Evolutionary conservation across 1,140 invertebrate genomes (phyloP).

Genomic region (Octopus sinensis): DNA sequence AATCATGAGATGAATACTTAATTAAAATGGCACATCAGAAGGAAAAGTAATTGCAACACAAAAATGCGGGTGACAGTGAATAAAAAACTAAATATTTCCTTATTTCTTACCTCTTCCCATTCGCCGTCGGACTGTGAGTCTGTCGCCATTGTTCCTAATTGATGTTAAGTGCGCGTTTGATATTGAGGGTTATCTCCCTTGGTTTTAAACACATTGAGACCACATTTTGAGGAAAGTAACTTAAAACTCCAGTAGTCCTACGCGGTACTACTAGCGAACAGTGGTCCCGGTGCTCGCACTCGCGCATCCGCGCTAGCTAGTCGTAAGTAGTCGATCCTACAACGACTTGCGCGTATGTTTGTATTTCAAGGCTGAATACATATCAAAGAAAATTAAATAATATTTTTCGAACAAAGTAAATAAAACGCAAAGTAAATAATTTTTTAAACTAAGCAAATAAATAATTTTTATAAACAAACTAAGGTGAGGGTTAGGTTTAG

Average conservation of each 20-base stretch:
- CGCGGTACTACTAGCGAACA: neutral
- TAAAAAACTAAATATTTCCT: neutral
- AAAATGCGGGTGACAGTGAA: neutral
- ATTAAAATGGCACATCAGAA: neutral
- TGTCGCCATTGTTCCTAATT: neutral
- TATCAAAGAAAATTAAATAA: too few relatives aligned
- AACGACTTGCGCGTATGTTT: too few relatives aligned
- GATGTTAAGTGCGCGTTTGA: neutral
- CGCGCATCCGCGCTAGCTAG: too few relatives aligned
- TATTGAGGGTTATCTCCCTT: neutral
- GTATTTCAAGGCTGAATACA: too few relatives aligned
- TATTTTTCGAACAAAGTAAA: too few relatives aligned
- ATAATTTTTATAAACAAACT: too few relatives aligned
- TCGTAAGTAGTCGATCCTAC: too few relatives aligned
- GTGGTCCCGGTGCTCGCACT: too few relatives aligned
- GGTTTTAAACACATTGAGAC: neutral
- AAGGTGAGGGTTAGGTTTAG: too few relatives aligned
- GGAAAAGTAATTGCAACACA: neutral
- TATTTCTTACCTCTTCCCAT: neutral
- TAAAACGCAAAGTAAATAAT: too few relatives aligned
- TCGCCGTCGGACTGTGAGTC: neutral
- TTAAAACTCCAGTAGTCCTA: neutral
- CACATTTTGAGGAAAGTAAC: neutral
- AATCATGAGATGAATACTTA: neutral
- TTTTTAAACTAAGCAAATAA: too few relatives aligned